phyloP scores from a whole-genome alignment of 2,797 vertebrate genomes.

The Hoplostethus mediterraneus region DNA sequence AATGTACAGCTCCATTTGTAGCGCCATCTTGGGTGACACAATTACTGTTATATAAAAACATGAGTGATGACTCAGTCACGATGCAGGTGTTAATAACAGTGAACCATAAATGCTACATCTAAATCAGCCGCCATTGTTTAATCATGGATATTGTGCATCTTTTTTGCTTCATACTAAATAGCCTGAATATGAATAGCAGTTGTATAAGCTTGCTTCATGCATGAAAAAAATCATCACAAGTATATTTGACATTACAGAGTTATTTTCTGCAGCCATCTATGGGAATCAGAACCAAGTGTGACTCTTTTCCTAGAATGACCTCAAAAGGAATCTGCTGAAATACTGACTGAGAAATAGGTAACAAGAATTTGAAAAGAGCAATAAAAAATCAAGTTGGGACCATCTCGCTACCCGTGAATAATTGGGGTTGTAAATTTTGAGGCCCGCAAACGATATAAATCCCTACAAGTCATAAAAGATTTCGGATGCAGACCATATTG shows the following conservation, averaged over 20 bases:
- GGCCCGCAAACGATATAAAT: conserved; percentile 78
- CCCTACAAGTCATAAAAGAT: conserved; percentile 76
- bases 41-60: conserved; percentile 73
- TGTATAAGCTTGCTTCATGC: not conserved
- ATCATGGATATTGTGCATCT: not conserved
- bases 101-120: conserved; percentile 61
- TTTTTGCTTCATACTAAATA: not conserved
- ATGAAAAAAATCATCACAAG: not conserved
- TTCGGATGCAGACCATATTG: conserved; percentile 85
- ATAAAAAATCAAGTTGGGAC: conserved; percentile 75
- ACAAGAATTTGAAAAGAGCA: conserved; percentile 68
- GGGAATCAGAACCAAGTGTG: conserved; percentile 35
- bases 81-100: conserved; percentile 63
- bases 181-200: not conserved
- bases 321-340: conserved; percentile 81
- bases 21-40: conserved; percentile 58
- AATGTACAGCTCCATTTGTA: conserved; percentile 60
- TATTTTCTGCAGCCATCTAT: conserved; percentile 19
- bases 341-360: conserved; percentile 74
- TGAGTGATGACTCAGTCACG: conserved; percentile 69
- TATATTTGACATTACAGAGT: conserved; percentile 7
- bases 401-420: conserved; percentile 77
- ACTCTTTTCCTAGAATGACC: conserved; percentile 72
- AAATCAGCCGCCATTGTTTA: conserved; percentile 40
- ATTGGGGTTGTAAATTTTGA: conserved; percentile 83